These are phyloP conservation scores for Psix sp. DNA, from an alignment of 1,140 invertebrate species.

Conservation along the genomic window DNA sequence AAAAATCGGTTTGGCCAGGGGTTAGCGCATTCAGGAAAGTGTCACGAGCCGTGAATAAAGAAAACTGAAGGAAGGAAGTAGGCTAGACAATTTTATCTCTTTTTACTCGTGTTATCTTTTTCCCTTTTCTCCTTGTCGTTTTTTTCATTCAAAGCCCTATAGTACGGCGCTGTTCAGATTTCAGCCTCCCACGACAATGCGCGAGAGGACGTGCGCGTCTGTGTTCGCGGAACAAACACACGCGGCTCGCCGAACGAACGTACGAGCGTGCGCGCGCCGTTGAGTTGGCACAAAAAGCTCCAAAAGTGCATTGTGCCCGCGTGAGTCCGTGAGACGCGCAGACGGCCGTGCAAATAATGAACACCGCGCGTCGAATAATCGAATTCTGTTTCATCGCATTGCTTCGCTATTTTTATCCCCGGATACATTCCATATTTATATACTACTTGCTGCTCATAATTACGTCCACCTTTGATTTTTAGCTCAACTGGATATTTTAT, in stretches of 20 bases:
- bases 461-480: background rate
- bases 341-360: constrained; percentile 61
- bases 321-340: constrained; percentile 54
- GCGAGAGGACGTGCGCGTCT: constrained; percentile 56
- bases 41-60: constrained; percentile 55
- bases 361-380: constrained; percentile 55
- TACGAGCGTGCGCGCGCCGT: constrained; percentile 13
- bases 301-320: constrained; percentile 67
- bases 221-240: constrained; percentile 40
- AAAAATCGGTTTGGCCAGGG: constrained; percentile 40
- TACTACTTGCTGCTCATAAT: constrained; percentile 9
- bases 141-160: constrained; percentile 56
- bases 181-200: constrained; percentile 73
- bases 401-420: constrained; percentile 22
- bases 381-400: constrained; percentile 50
- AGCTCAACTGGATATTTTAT: too few species aligned
- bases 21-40: constrained; percentile 52
- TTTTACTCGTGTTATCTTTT: constrained; percentile 53
- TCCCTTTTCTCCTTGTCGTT: constrained; percentile 47
- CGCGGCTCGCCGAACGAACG: constrained; percentile 9
- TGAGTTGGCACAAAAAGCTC: constrained; percentile 54
- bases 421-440: constrained; percentile 25
- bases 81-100: constrained; percentile 63
- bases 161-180: constrained; percentile 66
- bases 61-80: constrained; percentile 61